These are phyloP conservation scores for Sinocyclocheilus anophthalmus DNA, from an alignment of 2,113 vertebrate species.

Conservation along the genomic window DNA sequence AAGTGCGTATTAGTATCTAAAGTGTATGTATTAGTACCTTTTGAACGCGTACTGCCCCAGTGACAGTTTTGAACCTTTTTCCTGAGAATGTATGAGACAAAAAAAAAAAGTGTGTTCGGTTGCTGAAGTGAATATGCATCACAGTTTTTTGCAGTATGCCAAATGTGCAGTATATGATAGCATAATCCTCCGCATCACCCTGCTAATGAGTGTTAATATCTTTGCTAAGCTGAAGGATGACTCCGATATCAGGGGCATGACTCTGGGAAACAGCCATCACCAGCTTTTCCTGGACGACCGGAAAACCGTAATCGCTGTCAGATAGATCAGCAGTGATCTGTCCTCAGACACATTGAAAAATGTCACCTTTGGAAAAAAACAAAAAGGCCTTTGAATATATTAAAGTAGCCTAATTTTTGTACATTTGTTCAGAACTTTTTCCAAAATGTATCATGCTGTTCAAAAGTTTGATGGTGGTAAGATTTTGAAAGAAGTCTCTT, in stretches of 20 bases:
- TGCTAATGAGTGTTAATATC: slow-evolving; percentile 24
- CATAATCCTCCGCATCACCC: slow-evolving; percentile 5
- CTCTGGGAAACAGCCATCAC: slow-evolving; percentile 3
- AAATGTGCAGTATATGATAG: neutral
- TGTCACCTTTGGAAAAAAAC: neutral
- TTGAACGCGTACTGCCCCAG: no score
- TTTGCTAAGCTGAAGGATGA: neutral
- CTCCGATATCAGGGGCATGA: neutral
- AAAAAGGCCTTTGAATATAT: neutral
- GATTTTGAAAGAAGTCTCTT: neutral
- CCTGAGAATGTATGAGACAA: no score
- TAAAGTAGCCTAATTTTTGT: neutral
- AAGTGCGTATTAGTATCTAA: no score
- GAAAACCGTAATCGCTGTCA: neutral
- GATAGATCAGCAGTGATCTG: neutral
- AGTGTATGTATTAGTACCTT: no score
- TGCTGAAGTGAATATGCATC: neutral
- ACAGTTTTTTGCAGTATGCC: neutral
- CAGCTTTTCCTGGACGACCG: slow-evolving; percentile 13
- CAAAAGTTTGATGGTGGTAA: neutral
- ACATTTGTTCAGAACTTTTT: neutral
- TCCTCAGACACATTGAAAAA: neutral
- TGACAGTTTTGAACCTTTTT: no score
- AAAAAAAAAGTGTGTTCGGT: no score
- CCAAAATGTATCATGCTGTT: neutral